Conservation (phyloP, 2,113 vertebrate genomes). For the Anhinga rufa region DNA sequence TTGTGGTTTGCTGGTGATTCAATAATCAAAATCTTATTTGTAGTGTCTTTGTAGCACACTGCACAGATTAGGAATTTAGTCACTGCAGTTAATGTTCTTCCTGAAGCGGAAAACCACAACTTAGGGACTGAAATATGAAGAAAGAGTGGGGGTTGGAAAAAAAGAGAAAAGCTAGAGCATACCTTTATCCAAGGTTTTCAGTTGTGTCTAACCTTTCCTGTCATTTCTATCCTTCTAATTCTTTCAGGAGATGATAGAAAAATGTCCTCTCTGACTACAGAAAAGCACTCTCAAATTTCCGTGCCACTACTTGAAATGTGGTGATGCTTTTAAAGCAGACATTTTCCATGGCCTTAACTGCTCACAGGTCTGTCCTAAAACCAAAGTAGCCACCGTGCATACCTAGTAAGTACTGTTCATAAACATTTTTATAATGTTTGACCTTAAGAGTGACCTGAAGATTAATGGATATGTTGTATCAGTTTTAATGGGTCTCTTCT, state of each 20-base stretch:
- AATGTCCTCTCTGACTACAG: neutral
- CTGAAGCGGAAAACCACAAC: neutral
- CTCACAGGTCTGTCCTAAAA: neutral
- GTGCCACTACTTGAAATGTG: neutral
- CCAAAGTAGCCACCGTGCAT: neutral
- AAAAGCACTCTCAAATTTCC: constrained; percentile 32
- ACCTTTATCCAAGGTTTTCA: constrained; percentile 32
- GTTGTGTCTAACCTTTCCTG: neutral
- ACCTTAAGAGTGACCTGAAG: constrained; percentile 58
- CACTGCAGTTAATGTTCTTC: neutral
- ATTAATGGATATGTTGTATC: constrained; percentile 59
- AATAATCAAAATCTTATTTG: constrained; percentile 23
- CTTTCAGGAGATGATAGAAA: constrained; percentile 27
- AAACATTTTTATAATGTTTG: constrained; percentile 64
- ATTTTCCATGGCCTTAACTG: constrained; percentile 30
- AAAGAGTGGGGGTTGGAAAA: neutral
- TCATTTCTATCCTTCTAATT: constrained; percentile 23
- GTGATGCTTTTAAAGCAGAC: constrained; percentile 45
- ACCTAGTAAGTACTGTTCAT: constrained; percentile 46
- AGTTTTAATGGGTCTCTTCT: constrained; percentile 58
- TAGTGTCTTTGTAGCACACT: neutral
- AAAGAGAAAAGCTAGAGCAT: constrained; percentile 12
- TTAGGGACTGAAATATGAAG: constrained; percentile 10
- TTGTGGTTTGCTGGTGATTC: neutral
- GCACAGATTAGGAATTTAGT: neutral